Evolutionary conservation across 2,797 vertebrate genomes (phyloP), one percentile per base, ranked within the genome.

Genomic region (Coregonus ussuriensis): DNA sequence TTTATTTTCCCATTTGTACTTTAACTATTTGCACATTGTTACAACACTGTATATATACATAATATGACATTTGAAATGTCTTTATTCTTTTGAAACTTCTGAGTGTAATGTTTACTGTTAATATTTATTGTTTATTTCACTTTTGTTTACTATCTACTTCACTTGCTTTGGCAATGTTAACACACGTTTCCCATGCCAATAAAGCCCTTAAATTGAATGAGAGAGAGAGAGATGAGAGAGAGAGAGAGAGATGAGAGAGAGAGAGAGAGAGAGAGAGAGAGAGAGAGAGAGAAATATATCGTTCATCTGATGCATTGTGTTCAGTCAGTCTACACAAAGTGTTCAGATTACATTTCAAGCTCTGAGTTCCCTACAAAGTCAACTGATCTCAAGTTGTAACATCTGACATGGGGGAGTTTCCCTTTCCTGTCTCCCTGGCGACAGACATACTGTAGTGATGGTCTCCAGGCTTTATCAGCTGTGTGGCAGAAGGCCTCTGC

Each of bases 401-500:
- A 33, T 52, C 25, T 51, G 14, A 54, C 52, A 72, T 25, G 51
- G 31, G 31, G 72, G 56, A 59, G 25, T 53, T 72, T 35, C 71
- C 56, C 56, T 75, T 62, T 78, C 80, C 54, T 53, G 74, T 77
- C 79, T 14, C 51, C 37, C 25, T 47, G 68, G 72, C 31, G 47
- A 72, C 41, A 52, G 51, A 47, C 9, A 47, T 47, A 9, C 67
- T 59, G 33, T 71, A 41, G 41, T 52, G 47, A 72, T 4, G 15
- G 52, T 63, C 41, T 71, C 41, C 71, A 65, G 63, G 37, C 41
- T 74, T 74, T 78, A 78, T 74, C 74, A 74, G 77, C 75, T 31
- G 56, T 72, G 76, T 78, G 69, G 65, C 81, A 77, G 81, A 77
- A 82, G 59, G 72, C 35, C 72, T 56, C 7, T 78, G 80, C 76